Percentiles rank a stretch among this genome's conserved stretches.
phyloP scores from a whole-genome alignment of 2,797 vertebrate genomes.

The Pterois miles region DNA sequence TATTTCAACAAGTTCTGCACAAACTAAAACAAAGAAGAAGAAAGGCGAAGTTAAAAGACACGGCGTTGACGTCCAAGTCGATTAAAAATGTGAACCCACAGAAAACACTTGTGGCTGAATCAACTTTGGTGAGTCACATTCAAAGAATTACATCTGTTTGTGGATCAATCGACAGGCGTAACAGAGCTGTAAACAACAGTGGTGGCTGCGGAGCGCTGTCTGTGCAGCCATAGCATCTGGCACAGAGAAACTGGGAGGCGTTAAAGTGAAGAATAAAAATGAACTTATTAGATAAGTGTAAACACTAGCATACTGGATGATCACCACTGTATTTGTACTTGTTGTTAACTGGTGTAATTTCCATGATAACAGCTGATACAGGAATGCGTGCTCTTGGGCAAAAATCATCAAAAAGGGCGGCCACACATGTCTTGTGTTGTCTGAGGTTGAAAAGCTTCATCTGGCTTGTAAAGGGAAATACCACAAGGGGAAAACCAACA shows the following conservation, averaged over 20 bases:
- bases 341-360: conserved; percentile 55
- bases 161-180: conserved; percentile 39
- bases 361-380: conserved; percentile 58
- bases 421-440: conserved; percentile 44
- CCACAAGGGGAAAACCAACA: conserved; percentile 7
- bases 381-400: conserved; percentile 36
- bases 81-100: conserved; percentile 25
- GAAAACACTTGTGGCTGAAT: conserved; percentile 29
- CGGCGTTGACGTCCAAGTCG: background rate
- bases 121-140: conserved; percentile 34
- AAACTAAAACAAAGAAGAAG: conserved; percentile 10
- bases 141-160: conserved; percentile 46
- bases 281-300: conserved; percentile 49
- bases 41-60: background rate
- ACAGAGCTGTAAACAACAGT: conserved; percentile 49
- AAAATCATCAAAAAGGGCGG: conserved; percentile 28
- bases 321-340: conserved; percentile 41
- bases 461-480: conserved; percentile 36
- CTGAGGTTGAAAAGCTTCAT: conserved; percentile 44
- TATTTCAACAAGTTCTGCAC: conserved; percentile 2
- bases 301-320: conserved; percentile 33
- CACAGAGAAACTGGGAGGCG: conserved; percentile 23
- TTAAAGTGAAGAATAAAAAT: conserved; percentile 45
- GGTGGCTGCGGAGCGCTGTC: conserved; percentile 14
- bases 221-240: conserved; percentile 40